Evolutionary conservation across 2,888 invertebrate genomes (phyloP).

Genomic region (Ochropleura plecta): DNA sequence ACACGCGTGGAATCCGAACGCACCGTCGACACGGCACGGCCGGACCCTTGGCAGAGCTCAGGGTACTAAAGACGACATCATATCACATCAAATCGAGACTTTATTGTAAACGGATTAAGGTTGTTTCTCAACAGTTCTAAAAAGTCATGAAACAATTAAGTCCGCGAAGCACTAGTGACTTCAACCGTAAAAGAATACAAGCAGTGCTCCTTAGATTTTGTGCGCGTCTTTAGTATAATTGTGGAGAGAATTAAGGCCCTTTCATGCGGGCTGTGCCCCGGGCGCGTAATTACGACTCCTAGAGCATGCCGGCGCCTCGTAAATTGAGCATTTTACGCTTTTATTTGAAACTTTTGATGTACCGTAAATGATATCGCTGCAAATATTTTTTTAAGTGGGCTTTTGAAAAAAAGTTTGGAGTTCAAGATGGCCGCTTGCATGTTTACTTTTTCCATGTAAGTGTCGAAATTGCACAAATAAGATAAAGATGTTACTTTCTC

Average conservation of each 20-base stretch:
- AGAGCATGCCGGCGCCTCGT: slow-evolving; percentile 40
- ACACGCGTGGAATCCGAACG: no score
- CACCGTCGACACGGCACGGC: no score
- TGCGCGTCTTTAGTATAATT: slow-evolving; percentile 71
- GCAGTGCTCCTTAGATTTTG: slow-evolving; percentile 67
- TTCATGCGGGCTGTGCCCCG: slow-evolving; percentile 63
- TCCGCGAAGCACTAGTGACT: slow-evolving; percentile 7
- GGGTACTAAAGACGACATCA: no score
- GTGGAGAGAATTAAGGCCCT: slow-evolving; percentile 72
- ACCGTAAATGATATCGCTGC: slow-evolving; percentile 37
- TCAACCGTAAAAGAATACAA: slow-evolving; percentile 56
- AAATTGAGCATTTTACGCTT: slow-evolving; percentile 55
- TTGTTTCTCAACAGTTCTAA: neutral
- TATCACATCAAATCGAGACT: neutral
- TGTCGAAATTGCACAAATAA: neutral
- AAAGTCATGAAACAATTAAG: neutral
- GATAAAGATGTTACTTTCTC: neutral
- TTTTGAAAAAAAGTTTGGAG: neutral
- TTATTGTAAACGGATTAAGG: neutral
- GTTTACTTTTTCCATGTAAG: neutral
- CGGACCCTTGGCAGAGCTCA: no score
- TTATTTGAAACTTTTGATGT: slow-evolving; percentile 58
- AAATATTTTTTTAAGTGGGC: slow-evolving; percentile 28
- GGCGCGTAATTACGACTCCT: slow-evolving; percentile 62
- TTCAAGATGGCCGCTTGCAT: slow-evolving; percentile 7